phyloP scores from a whole-genome alignment of 2,113 vertebrate species.

The Emydocephalus ijimae region DNA sequence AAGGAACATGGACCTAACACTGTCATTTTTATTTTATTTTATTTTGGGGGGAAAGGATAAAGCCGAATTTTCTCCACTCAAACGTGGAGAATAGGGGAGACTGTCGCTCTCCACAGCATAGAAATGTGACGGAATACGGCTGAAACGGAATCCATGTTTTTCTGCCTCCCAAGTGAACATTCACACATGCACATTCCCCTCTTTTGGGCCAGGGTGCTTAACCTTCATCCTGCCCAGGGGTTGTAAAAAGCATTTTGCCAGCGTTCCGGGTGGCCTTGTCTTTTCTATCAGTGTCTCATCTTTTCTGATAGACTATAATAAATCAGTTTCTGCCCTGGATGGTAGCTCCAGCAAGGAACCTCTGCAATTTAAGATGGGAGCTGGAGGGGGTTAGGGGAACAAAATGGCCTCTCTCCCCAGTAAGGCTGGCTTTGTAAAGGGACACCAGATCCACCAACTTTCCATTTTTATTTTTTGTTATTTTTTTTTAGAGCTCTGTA shows the following conservation, averaged over 20 bases:
- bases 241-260: conserved; percentile 39
- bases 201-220: background rate
- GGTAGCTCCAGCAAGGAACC: rapidly evolving
- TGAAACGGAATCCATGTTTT: background rate
- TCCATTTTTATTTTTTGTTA: background rate
- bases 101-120: background rate
- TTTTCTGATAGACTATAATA: background rate
- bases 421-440: conserved; percentile 7
- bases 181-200: background rate
- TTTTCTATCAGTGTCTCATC: background rate
- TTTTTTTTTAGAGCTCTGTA: background rate
- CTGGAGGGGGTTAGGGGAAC: too few species aligned
- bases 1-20: background rate
- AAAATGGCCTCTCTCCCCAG: background rate
- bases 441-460: background rate
- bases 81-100: background rate
- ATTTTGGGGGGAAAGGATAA: background rate
- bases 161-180: conserved; percentile 4
- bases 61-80: background rate
- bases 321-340: background rate
- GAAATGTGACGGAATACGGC: rapidly evolving
- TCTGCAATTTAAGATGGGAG: rapidly evolving
- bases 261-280: background rate
- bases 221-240: conserved; percentile 29
- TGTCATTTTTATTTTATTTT: rapidly evolving